phyloP scores from a whole-genome alignment of 92 coral and sea anemone genomes.

The Micromussa lordhowensis region DNA sequence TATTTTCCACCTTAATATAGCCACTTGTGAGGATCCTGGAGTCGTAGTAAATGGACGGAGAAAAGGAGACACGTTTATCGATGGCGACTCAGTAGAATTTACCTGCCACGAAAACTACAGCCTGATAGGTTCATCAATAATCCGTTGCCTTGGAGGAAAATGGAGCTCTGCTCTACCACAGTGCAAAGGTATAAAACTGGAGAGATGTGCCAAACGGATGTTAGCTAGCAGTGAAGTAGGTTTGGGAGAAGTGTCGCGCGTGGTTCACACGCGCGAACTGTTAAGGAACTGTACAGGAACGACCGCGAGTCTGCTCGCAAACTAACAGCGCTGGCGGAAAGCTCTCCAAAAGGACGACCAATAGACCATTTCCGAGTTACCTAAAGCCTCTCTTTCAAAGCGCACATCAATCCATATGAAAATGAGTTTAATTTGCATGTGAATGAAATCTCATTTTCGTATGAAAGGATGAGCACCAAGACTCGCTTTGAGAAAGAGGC shows the following conservation, averaged over 20 bases:
- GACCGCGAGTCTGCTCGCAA: too few relatives aligned
- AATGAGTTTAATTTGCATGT: too few relatives aligned
- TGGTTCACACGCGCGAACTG: neutral
- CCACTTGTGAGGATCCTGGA: constrained; percentile 47
- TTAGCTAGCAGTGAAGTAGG: neutral
- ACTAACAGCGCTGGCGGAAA: too few relatives aligned
- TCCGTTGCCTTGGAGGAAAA: constrained; percentile 32
- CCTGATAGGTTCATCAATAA: constrained; percentile 41
- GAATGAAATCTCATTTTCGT: too few relatives aligned
- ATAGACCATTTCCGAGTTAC: too few relatives aligned
- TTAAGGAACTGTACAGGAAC: too few relatives aligned
- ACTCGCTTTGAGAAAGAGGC: too few relatives aligned
- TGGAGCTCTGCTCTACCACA: constrained; percentile 40
- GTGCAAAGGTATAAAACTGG: constrained; percentile 38
- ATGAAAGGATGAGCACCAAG: too few relatives aligned
- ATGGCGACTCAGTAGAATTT: constrained; percentile 55
- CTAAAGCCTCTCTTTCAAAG: too few relatives aligned
- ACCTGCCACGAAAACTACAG: constrained; percentile 42
- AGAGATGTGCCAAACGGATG: neutral
- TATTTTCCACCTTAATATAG: neutral
- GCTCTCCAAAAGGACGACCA: too few relatives aligned
- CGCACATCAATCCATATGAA: too few relatives aligned
- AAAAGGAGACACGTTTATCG: constrained; percentile 37
- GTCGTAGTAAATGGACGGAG: constrained; percentile 30
- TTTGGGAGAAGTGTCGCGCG: neutral